These are phyloP conservation scores for Stratiomys singularior DNA, from an alignment of 2,888 invertebrate genomes.

Conservation along the genomic window DNA sequence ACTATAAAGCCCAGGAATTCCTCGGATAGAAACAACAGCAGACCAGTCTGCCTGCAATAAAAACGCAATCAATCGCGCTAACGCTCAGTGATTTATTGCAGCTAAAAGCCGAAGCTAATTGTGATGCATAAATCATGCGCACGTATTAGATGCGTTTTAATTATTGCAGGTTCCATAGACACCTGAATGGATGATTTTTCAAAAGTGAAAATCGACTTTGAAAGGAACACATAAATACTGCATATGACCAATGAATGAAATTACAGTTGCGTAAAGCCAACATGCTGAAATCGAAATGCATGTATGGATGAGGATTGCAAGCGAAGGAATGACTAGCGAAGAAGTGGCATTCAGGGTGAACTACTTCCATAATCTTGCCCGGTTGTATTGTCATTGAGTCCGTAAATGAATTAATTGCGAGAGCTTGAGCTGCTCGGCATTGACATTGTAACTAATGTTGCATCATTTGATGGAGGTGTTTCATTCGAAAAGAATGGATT, in stretches of 20 bases:
- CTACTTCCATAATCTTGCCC: background rate
- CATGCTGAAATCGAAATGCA: background rate
- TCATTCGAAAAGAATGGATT: no score
- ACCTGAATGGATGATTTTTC: no score
- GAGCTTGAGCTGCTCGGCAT: background rate
- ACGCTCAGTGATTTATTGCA: slow-evolving; percentile 2
- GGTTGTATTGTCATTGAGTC: background rate
- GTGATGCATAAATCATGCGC: slow-evolving; percentile 3
- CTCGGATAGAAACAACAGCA: background rate
- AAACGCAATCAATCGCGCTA: slow-evolving; percentile 7
- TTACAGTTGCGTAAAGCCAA: background rate
- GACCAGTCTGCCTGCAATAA: background rate
- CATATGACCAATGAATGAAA: background rate
- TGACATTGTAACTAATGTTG: slow-evolving; percentile 7
- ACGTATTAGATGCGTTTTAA: no score
- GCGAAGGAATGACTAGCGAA: background rate
- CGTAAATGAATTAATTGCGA: slow-evolving; percentile 6
- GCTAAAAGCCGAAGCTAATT: background rate
- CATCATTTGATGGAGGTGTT: background rate
- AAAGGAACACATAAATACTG: no score
- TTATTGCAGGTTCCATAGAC: no score
- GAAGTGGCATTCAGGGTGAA: slow-evolving; percentile 3
- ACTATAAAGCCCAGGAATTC: background rate
- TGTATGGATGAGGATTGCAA: background rate
- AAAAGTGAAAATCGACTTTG: no score